A percentile compares a stretch with the other conserved stretches of the same genome.
Evolutionary conservation across 2,888 invertebrate genomes (phyloP).

Genomic region (Subacronicta megacephala): DNA sequence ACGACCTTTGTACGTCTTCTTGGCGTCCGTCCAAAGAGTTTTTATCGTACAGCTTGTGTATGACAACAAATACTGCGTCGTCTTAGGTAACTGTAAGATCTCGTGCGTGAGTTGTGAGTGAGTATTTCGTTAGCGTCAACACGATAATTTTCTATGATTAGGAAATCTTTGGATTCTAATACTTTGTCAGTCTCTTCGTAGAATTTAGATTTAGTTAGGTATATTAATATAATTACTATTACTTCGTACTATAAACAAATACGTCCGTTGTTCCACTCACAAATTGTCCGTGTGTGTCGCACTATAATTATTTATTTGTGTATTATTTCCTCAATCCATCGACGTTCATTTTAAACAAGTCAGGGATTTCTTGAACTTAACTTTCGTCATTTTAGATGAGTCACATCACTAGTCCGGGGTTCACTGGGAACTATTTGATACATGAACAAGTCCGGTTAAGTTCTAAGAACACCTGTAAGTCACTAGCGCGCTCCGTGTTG

Average conservation of each 20-base stretch:
- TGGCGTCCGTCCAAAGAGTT: slow-evolving; percentile 55
- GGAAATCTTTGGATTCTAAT: slow-evolving; percentile 72
- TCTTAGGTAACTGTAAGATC: slow-evolving; percentile 27
- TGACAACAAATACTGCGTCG: slow-evolving; percentile 25
- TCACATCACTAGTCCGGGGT: slow-evolving; percentile 71
- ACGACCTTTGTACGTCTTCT: slow-evolving; percentile 41
- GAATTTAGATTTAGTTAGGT: slow-evolving; percentile 16
- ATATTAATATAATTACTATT: slow-evolving; percentile 34
- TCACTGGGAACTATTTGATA: slow-evolving; percentile 68
- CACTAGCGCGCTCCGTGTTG: slow-evolving; percentile 38
- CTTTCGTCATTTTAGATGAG: slow-evolving; percentile 89
- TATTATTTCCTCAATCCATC: slow-evolving; percentile 73
- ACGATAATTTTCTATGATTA: slow-evolving; percentile 64
- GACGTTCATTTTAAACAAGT: slow-evolving; percentile 67
- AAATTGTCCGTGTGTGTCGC: slow-evolving; percentile 63
- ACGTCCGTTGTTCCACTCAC: slow-evolving; percentile 54
- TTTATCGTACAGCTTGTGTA: slow-evolving; percentile 34
- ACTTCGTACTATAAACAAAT: slow-evolving; percentile 56
- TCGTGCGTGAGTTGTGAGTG: slow-evolving; percentile 34
- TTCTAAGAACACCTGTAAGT: slow-evolving; percentile 63
- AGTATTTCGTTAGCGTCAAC: slow-evolving; percentile 47
- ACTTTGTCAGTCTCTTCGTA: slow-evolving; percentile 69
- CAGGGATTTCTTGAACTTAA: slow-evolving; percentile 83
- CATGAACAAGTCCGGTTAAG: slow-evolving; percentile 71
- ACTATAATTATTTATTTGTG: slow-evolving; percentile 63